Evolutionary conservation across 2,888 invertebrate species (phyloP), one percentile per base, ranked within the genome.

Genomic region (Ryuthela nishihirai): DNA sequence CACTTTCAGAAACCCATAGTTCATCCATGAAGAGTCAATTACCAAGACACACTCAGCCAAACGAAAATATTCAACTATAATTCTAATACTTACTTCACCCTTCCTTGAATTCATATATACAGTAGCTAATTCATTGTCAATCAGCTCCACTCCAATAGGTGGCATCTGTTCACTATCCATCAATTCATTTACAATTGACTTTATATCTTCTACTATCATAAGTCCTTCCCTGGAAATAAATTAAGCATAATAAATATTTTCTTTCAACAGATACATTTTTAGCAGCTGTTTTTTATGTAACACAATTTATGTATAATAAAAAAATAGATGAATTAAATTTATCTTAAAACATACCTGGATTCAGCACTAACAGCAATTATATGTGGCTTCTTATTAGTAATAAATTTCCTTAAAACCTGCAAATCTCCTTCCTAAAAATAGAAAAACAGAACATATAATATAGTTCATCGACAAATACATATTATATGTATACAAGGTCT

Each of bases 91-190:
- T 67, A 83, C 81, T 73, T 81, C 76, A 39, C 92, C 91, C 70
- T 89, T 87, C 66, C 88, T 87, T 20, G 92, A 92, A 72, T 90
- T 92, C 58, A 93, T 85, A 74, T 90, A 98, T 25, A 97, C 75
- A 74, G 89, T 88, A 50, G 94, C 88, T 50, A 97, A 79, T 71
- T 97, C 94, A 70, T 94, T 95, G 72, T 98, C 97, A 9, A 92
- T 81, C 47, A 97, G 85, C 75, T 95, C 94, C 1, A 97, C 90
- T 39, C 83, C 52, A 62, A 98, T 85, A 2, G 81, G 75, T 0
- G 93, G 89, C 72, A 91, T 89, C 73, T 92, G 88, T 50, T 75
- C 73, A 56, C 91, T 91, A 52, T 89, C 87, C 0, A 84, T 80
- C 46, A 92, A 76, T 69, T 85, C 85, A 26, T 81, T 80, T 9